Base-by-base conservation (phyloP, 1,140 invertebrate genomes). In the Nautilus pompilius region DNA sequence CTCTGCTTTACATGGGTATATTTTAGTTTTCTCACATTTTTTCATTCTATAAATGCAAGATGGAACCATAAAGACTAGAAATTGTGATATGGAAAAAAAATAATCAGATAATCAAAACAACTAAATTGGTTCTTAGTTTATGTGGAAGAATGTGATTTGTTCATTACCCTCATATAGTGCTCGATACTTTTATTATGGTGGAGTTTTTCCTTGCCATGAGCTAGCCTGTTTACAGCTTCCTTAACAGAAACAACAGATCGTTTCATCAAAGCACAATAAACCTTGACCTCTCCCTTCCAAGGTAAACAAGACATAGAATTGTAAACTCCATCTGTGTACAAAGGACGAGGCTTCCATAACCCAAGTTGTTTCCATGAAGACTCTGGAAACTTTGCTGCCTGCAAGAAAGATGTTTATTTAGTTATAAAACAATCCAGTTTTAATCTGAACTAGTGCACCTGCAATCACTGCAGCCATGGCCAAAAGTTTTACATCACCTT, bases 251-350 rank as follows among this genome's bases (percentile, higher is more conserved):
- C 65, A 8, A 60, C 51, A 24, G 74, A 69, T 8, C 79, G 65
- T 29, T 60, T 68, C 63, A 77, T 69, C 73, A 78, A 73, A 24
- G 73, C 67, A 55, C 76, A 71, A 58, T 80, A 78, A 45, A 82
- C 56, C 48, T 72, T 70, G 22, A 61, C 69, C 65, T 82, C 80
- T 13, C 78, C 77, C 24, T 69, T 67, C 20, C 71, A 71, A n/a
- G 80, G 80, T 56, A 71, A 56, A 63, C 76, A 81, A 51, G 72
- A 77, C n/a, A 65, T 65, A 1, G 79, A 81, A 54, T 73, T 72
- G 63, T 82, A 82, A 32, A 78, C 66, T 17, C 77, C 58, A 63
- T 81, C 78, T 8, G 69, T 68, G 69, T 82, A 82, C 26, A 72
- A 71, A 0, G 80, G 80, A 17, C 72, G 66, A 20, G 78, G 78